Evolutionary conservation across 2,113 vertebrate genomes (phyloP).

Genomic region (Himantopus leucocephalus): DNA sequence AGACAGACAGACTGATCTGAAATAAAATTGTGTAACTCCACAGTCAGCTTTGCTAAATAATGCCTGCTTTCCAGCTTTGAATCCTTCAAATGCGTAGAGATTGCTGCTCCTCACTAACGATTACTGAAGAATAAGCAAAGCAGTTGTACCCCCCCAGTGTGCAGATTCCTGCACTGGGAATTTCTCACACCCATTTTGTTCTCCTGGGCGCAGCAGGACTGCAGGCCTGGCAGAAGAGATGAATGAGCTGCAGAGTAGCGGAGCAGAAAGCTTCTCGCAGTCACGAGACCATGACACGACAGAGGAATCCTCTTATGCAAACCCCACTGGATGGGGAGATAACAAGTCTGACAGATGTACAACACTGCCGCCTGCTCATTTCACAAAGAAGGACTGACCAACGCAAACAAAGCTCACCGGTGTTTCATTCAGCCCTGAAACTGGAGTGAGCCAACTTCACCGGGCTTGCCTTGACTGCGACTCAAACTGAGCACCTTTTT

Average conservation of each 20-base stretch:
- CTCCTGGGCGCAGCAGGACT: not conserved
- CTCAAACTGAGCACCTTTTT: not conserved
- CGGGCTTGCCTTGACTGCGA: not conserved
- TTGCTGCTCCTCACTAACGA: not conserved
- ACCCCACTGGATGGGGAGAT: not conserved
- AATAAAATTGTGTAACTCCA: not conserved
- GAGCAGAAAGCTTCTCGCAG: not conserved
- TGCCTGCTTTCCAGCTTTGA: not conserved
- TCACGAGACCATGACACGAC: not conserved
- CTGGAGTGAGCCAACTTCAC: not conserved
- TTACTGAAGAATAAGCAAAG: not conserved
- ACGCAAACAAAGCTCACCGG: not conserved
- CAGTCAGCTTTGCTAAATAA: not conserved
- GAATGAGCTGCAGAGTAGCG: not conserved
- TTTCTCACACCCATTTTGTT: not conserved
- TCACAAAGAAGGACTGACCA: not conserved
- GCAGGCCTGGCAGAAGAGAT: not conserved
- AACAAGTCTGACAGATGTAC: not conserved
- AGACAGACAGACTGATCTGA: not conserved
- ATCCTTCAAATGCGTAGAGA: not conserved
- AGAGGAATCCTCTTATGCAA: constrained; percentile 37
- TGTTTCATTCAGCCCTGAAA: not conserved
- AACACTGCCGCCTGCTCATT: not conserved
- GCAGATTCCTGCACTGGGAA: not conserved
- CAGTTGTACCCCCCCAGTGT: not conserved